Evolutionary conservation across 2,797 vertebrate genomes (phyloP), one percentile per base, ranked within the genome.

Genomic region (Miichthys miiuy): DNA sequence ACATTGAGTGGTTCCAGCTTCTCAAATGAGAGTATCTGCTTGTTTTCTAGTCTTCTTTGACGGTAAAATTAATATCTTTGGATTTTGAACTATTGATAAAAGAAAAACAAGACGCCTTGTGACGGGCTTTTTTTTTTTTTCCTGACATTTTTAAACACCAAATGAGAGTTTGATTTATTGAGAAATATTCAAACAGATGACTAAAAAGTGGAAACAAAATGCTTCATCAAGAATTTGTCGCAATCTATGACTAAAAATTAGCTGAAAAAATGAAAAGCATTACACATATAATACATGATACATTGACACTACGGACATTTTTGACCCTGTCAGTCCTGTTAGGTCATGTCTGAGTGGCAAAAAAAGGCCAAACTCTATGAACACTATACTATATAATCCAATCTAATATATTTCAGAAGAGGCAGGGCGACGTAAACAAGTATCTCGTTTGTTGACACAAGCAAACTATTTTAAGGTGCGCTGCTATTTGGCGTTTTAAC

Each of bases 401-500:
- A 9, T 34, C 34, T 41, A 20, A 23, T 34, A 34, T 8, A 34
- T 34, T 2, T 34, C 34, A 3, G 14, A 38, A 17, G 44, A 68
- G 42, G 3, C 23, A 57, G 50, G 5, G 12, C n/a, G 75, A 80
- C 47, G 91, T 90, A 91, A 94, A 93, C 91, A 92, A 87, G 72
- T 68, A 7, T 38, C 61, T 63, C 14, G 52, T 60, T n/a, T 88
- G 83, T 88, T 81, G 80, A 82, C 88, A 71, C 38, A n/a, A 16
- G 17, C 1, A 18, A 50, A 72, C 88, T 93, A 91, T 89, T 91
- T 90, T 87, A 78, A 82, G 83, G 69, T 54, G 62, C 77, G 61
- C 68, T 27, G 68, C 70, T 63, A 6, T 68, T 68, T 61, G 18
- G 27, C 72, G 60, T 83, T 75, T 80, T 80, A 76, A 80, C 73